These are phyloP conservation scores for Thunnus albacares DNA, from an alignment of 2,797 vertebrate species.

Conservation along the genomic window DNA sequence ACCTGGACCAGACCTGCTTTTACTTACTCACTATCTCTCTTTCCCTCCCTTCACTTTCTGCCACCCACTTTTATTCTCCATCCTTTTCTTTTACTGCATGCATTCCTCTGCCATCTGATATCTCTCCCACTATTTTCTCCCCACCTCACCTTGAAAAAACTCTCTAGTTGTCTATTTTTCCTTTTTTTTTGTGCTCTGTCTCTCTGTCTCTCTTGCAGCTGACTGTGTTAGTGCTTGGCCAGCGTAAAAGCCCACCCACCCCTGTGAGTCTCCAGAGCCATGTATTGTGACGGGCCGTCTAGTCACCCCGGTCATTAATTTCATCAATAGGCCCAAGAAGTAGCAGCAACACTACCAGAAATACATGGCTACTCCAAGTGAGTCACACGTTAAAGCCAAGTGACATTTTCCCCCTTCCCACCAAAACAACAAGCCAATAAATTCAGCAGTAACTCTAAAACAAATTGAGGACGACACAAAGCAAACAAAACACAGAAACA, in stretches of 20 bases:
- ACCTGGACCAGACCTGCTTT: constrained; percentile 89
- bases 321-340: constrained; percentile 74
- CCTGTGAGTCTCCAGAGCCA: constrained; percentile 63
- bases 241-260: constrained; percentile 62
- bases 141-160: constrained; percentile 59
- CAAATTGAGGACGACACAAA: constrained; percentile 43
- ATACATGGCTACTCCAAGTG: constrained; percentile 43
- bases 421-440: constrained; percentile 39
- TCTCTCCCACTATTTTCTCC: constrained; percentile 36
- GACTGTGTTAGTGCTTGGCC: constrained; percentile 58
- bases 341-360: constrained; percentile 41
- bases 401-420: background rate
- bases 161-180: constrained; percentile 12
- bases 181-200: constrained; percentile 11
- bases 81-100: constrained; percentile 34
- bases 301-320: constrained; percentile 75
- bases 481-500: constrained; percentile 45
- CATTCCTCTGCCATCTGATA: constrained; percentile 24
- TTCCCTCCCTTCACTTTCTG: constrained; percentile 22
- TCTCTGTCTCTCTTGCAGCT: constrained; percentile 59
- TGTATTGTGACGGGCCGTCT: constrained; percentile 74
- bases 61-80: constrained; percentile 29
- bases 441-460: constrained; percentile 43
- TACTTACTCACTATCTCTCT: constrained; percentile 70
- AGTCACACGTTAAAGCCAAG: constrained; percentile 58